Percentiles rank a stretch among this genome's conserved stretches.
phyloP scores from a whole-genome alignment of 2,113 vertebrate species.

The Theropithecus gelada region DNA sequence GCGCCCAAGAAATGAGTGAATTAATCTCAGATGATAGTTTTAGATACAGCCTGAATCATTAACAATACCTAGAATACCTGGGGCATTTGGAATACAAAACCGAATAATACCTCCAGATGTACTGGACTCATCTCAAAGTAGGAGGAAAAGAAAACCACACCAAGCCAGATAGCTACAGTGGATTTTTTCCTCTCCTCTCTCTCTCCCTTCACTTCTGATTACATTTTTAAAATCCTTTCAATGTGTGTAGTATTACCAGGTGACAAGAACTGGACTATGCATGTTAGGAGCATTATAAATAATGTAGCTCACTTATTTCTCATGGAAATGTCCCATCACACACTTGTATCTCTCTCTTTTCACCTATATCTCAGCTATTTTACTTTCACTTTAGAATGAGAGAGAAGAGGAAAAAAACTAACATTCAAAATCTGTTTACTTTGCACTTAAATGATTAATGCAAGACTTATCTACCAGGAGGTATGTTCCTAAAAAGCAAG shows the following conservation, averaged over 20 bases:
- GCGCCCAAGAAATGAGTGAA: not conserved
- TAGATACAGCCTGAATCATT: not conserved
- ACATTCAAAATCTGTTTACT: not conserved
- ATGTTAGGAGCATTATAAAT: not conserved
- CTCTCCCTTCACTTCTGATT: not conserved
- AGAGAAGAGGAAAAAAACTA: not conserved
- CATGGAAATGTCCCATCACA: not conserved
- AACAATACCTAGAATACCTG: not conserved
- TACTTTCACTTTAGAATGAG: constrained; percentile 29
- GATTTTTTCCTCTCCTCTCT: not conserved
- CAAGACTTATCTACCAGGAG: not conserved
- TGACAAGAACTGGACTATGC: not conserved
- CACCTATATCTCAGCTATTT: not conserved
- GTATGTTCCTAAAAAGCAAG: not conserved
- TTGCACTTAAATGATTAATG: not conserved
- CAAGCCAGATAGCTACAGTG: not conserved
- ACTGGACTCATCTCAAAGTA: not conserved
- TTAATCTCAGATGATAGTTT: not conserved
- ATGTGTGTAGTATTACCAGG: not conserved
- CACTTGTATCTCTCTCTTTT: not conserved
- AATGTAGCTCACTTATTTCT: not conserved
- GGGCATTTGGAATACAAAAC: not conserved
- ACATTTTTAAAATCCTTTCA: not conserved
- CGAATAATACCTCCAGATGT: not conserved
- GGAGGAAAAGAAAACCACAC: not conserved